A percentile compares a stretch with the other conserved stretches of the same genome.
Conservation (phyloP, 2,888 invertebrate species). For the Brassicogethes aeneus region DNA sequence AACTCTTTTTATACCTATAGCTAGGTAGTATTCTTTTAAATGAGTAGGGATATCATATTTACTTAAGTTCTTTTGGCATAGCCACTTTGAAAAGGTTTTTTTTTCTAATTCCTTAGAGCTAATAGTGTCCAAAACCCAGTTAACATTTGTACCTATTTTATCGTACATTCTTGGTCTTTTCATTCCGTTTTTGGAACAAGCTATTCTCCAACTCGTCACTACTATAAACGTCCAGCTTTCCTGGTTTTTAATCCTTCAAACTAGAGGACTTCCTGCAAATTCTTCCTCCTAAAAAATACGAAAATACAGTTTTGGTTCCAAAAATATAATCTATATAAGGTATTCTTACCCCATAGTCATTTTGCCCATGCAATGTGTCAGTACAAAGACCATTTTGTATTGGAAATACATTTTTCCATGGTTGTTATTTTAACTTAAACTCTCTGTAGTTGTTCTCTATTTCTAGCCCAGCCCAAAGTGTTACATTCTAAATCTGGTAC, state of each 20-base stretch:
- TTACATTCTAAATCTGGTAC: constrained; percentile 54
- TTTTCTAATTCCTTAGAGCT: constrained; percentile 24
- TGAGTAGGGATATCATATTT: no score
- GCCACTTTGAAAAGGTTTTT: no score
- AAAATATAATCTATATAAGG: background rate
- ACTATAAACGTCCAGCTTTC: constrained; percentile 73
- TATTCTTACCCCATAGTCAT: constrained; percentile 77
- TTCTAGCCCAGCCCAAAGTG: constrained; percentile 78
- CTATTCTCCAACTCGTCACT: constrained; percentile 78
- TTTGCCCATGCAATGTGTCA: constrained; percentile 67
- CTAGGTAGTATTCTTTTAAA: no score
- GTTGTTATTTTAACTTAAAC: constrained; percentile 66
- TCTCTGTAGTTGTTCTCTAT: constrained; percentile 72
- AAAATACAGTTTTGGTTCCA: background rate
- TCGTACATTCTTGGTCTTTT: constrained; percentile 78
- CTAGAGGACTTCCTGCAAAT: constrained; percentile 78
- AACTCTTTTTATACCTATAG: no score
- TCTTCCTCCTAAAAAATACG: constrained; percentile 65
- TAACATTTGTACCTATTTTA: constrained; percentile 70
- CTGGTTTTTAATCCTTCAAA: constrained; percentile 63
- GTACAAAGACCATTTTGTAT: constrained; percentile 76
- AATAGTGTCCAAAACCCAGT: constrained; percentile 77
- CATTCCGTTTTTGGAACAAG: constrained; percentile 67
- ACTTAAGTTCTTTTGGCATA: no score
- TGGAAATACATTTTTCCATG: constrained; percentile 76